Evolutionary conservation across 1,140 invertebrate species (phyloP).

Genomic region (Holotrichia oblita): DNA sequence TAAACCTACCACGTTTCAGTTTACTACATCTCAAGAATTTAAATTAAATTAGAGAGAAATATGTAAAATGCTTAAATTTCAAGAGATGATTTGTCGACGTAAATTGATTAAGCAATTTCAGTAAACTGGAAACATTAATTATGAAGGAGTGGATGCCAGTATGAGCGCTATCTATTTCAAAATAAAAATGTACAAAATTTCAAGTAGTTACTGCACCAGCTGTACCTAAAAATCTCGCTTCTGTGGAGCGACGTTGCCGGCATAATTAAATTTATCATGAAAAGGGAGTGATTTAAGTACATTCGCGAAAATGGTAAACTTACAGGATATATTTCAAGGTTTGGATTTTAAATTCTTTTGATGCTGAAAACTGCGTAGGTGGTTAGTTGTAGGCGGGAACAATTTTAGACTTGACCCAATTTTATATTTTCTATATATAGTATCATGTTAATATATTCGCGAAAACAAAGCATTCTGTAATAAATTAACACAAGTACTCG

Average conservation of each 20-base stretch:
- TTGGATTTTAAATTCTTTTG: background rate
- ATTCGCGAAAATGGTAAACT: background rate
- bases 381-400: background rate
- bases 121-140: background rate
- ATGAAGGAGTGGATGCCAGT: background rate
- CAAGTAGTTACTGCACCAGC: background rate
- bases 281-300: background rate
- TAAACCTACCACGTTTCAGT: background rate
- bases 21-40: background rate
- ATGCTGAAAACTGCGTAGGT: background rate
- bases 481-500: background rate
- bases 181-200: background rate
- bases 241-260: background rate
- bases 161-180: background rate
- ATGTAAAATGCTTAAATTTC: background rate
- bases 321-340: background rate
- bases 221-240: constrained; percentile 6
- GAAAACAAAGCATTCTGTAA: background rate
- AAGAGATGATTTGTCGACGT: background rate
- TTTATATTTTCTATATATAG: background rate
- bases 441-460: background rate
- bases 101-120: constrained; percentile 17
- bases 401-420: constrained; percentile 6
- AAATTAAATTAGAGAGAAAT: constrained; percentile 9
- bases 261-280: constrained; percentile 4